Base-by-base conservation (phyloP, 2,888 invertebrate genomes). In the Hetaerina titia region DNA sequence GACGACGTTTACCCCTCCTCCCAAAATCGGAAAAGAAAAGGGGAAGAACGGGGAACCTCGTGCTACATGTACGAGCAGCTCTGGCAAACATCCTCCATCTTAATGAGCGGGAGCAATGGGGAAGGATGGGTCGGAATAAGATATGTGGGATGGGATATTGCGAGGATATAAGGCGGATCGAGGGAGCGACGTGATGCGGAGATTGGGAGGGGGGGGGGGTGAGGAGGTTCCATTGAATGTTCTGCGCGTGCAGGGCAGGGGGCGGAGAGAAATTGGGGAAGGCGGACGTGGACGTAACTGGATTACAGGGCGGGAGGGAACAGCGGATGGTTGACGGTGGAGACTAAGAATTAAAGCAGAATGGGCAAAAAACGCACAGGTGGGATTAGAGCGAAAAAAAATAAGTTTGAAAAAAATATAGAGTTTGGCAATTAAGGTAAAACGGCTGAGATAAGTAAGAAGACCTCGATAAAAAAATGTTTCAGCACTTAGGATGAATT, bases 51-150 rank as follows among this genome's bases (percentile, higher is more conserved):
- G 45, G 45, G 45, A 45, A 45, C 45, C 45, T 45, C 45, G 45
- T 45, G 45, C 45, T 45, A 45, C 58, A 89, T 57, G n/a, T 89
- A 89, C 58, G 56, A 19, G 89, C 17, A 89, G 89, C 13, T 31
- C 25, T 88, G 31, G 89, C 58, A 60, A 90, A 90, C 60, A 90
- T n/a, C 63, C n/a, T 90, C 25, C 63, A 22, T n/a, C 90, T 90
- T 90, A 90, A 90, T 90, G 90, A 90, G 90, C n/a, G 90, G 22
- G 60, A 89, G 90, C 58, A 31, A 90, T 13, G 60, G 45, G 11
- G 15, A 58, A 89, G n/a, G 56, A 89, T 13, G 22, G 58, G 45
- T 89, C 6, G 56, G 58, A 57, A 56, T 45, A 45, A 45, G 45
- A 45, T 45, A 45, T 45, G 45, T 45, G 45, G 45, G 45, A 45